phyloP scores from a whole-genome alignment of 1,140 invertebrate genomes.

The Sinonovacula constricta region DNA sequence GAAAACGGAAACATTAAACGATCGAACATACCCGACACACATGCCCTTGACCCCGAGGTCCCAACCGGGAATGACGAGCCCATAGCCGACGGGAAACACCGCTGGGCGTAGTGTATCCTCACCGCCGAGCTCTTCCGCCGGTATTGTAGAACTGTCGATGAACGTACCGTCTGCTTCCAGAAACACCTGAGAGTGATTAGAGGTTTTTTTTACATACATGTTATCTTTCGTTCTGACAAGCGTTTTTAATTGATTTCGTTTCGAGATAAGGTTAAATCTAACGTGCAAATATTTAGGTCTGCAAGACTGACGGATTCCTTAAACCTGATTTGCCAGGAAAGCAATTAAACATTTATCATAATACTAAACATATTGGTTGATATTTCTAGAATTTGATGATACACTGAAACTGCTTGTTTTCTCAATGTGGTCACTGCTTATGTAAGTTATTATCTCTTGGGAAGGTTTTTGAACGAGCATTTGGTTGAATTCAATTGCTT shows the following conservation, averaged over 20 bases:
- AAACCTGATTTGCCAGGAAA: not conserved
- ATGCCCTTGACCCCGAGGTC: slow-evolving; percentile 28
- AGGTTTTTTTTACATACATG: not conserved
- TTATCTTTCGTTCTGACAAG: not conserved
- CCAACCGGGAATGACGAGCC: slow-evolving; percentile 41
- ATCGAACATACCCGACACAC: slow-evolving; percentile 30
- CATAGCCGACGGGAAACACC: slow-evolving; percentile 26
- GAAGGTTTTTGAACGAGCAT: no score
- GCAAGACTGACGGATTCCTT: not conserved
- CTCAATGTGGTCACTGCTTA: no score
- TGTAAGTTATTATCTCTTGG: no score
- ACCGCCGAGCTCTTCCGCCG: slow-evolving; percentile 21
- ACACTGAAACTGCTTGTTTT: no score
- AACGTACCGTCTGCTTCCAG: slow-evolving; percentile 39
- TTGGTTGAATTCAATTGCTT: no score
- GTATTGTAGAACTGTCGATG: slow-evolving; percentile 7
- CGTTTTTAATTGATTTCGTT: not conserved
- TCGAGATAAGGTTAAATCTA: not conserved
- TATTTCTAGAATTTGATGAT: no score
- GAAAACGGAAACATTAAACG: not conserved
- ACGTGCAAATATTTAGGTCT: not conserved
- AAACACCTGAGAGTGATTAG: not conserved
- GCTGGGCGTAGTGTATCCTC: slow-evolving; percentile 24
- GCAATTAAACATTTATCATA: not conserved
- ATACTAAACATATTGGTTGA: not conserved